Evolutionary conservation across 2,797 vertebrate species (phyloP), one percentile per base, ranked within the genome.

Genomic region (Notamacropus eugenii): DNA sequence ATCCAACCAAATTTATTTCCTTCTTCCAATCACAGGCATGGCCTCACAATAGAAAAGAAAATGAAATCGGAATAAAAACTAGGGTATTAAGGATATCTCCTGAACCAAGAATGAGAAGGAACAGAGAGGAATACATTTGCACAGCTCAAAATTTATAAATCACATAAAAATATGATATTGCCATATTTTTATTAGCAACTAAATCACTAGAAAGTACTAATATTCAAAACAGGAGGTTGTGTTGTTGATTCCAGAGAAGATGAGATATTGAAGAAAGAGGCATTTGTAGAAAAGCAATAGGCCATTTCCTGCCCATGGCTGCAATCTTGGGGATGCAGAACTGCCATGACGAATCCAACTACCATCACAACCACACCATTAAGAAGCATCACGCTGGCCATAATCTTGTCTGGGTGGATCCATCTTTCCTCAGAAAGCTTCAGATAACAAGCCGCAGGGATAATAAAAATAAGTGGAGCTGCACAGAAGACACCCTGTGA

Each of bases 391-490:
- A 99, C 24, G 55, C 96, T 92, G 52, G 99, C 98, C n/a, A 99
- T 97, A 94, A 99, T 55, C 93, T 99, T 99, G 97, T 99, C 99
- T 0, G 96, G 95, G 91, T 99, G 99, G 97, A 98, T 99, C 99
- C 99, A 99, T 91, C 98, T 98, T 54, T 99, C 99, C 40, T 99
- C 90, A 19, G 99, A 99, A 91, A 99, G 99, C 97, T 99, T 99
- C 96, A 99, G 98, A 97, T 99, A 99, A 98, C 99, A 99, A 0
- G 99, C 99, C 0, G 99, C 98, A 4, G 99, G 99, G 91, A 99
- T 98, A 98, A 99, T 99, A 99, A 99, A 99, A 98, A 99, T 99
- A 92, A 99, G 98, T 0, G 99, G 99, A 6, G 99, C 99, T n/a
- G 99, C 99, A 87, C 99, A 99, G 97, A 99, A 96, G 91, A 99